A percentile compares a stretch with the other conserved stretches of the same genome.
Conservation (phyloP, 2,113 vertebrate genomes). For the Zapus hudsonius region DNA sequence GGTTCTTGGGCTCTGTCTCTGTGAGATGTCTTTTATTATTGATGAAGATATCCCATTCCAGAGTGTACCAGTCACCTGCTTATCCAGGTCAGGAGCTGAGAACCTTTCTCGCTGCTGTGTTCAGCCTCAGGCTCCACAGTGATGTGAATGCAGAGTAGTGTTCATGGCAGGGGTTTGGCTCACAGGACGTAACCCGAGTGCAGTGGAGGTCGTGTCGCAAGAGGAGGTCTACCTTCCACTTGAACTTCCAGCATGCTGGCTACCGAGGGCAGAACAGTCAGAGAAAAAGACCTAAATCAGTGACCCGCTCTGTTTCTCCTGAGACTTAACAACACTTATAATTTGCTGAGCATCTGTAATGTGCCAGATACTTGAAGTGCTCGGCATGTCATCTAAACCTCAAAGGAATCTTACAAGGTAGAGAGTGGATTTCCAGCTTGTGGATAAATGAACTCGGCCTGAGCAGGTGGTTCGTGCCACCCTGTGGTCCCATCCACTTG, state of each 20-base stretch:
- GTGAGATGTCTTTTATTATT: constrained; percentile 77
- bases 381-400: neutral
- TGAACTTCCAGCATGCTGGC: neutral
- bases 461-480: neutral
- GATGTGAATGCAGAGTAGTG: neutral
- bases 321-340: neutral
- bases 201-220: fast-evolving
- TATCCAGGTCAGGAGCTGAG: constrained; percentile 44
- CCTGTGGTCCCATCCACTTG: too few species aligned
- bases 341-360: neutral
- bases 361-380: neutral
- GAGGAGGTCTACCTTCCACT: neutral
- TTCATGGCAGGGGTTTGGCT: neutral
- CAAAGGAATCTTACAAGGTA: neutral
- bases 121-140: neutral
- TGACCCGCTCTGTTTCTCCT: neutral
- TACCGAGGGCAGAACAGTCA: neutral
- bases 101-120: neutral
- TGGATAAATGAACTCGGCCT: neutral
- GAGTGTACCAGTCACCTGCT: neutral
- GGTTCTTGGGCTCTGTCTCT: constrained; percentile 43
- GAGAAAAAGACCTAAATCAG: neutral
- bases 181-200: neutral
- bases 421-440: neutral
- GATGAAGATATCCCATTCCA: constrained; percentile 63